Percentiles rank a stretch among this genome's conserved stretches.
Evolutionary conservation across 2,113 vertebrate species (phyloP).

Genomic region (Phoxinus phoxinus): DNA sequence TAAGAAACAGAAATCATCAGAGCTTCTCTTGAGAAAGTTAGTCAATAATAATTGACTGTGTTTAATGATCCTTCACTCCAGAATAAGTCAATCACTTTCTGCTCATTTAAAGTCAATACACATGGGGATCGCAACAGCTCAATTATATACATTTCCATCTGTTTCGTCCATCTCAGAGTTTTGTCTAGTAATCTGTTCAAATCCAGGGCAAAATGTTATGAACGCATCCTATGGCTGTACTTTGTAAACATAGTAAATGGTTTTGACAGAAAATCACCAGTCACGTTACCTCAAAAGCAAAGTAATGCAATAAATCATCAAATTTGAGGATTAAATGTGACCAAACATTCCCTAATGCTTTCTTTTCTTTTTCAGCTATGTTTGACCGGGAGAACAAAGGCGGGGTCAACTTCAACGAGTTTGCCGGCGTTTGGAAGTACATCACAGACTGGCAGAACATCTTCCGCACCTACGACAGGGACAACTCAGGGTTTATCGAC

Average conservation of each 20-base stretch:
- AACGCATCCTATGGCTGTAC: not conserved
- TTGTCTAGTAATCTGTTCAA: too few species aligned
- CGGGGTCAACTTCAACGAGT: conserved; percentile 96
- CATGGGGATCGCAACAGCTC: not conserved
- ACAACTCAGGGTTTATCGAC: conserved; percentile 98
- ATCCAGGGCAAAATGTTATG: not conserved
- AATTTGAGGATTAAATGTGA: not conserved
- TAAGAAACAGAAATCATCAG: not conserved
- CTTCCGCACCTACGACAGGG: conserved; percentile 95
- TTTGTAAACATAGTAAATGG: not conserved
- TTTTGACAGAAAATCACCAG: not conserved
- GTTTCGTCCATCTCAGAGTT: not conserved
- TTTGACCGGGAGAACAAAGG: conserved; percentile 98
- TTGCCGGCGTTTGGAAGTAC: conserved; percentile 97
- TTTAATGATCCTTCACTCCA: not conserved
- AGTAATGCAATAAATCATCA: conserved; percentile 2
- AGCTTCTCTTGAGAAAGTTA: not conserved
- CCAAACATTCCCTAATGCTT: not conserved
- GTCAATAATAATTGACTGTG: not conserved
- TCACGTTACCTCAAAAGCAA: not conserved
- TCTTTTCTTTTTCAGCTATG: conserved; percentile 84
- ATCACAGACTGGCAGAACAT: conserved; percentile 99
- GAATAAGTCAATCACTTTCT: not conserved
- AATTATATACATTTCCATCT: not conserved
- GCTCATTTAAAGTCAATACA: not conserved